Evolutionary conservation across 2,888 invertebrate genomes (phyloP), one percentile per base, ranked within the genome.

Genomic region (Elysia crispata): DNA sequence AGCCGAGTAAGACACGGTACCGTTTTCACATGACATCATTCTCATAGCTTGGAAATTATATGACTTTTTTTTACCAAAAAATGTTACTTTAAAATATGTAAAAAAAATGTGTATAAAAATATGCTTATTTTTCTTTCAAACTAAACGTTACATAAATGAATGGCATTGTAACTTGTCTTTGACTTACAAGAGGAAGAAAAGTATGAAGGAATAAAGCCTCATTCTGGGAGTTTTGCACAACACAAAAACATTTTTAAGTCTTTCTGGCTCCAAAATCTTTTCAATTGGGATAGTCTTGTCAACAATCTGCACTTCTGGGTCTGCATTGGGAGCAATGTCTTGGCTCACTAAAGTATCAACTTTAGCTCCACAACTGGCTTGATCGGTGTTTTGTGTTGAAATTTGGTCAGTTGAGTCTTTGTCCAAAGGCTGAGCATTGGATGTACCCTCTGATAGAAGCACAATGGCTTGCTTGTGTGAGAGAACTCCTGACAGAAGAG

Each of bases 101-200:
- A 75, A 64, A 33, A 23, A 64, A 23, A 74, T 64, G 15, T 64
- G 66, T 64, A 13, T 18, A 64, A 23, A n/a, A n/a, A 60, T 30
- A 64, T 64, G 30, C 33, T 31, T 15, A 30, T 13, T 69, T 69
- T 18, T 15, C 13, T 30, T 69, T n/a, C 50, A 28, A n/a, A 25
- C 20, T 33, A 54, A 23, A 23, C 18, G 15, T 20, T 5, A 49
- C 41, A 60, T 33, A 20, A 69, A 41, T 41, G 41, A 41, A 41
- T 41, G 41, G 11, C 41, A 41, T 3, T 41, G 41, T 41, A 11
- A 41, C 41, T 41, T 41, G 5, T 41, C 11, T 41, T 41, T 41
- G 11, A 83, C 87, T 86, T 82, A 89, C 89, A 86, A 89, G 31
- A 89, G 77, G 81, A 86, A 90, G 81, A 87, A 89, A 80, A 88